phyloP scores from a whole-genome alignment of 1,140 invertebrate genomes.

The Aphelenchoides fujianensis region DNA sequence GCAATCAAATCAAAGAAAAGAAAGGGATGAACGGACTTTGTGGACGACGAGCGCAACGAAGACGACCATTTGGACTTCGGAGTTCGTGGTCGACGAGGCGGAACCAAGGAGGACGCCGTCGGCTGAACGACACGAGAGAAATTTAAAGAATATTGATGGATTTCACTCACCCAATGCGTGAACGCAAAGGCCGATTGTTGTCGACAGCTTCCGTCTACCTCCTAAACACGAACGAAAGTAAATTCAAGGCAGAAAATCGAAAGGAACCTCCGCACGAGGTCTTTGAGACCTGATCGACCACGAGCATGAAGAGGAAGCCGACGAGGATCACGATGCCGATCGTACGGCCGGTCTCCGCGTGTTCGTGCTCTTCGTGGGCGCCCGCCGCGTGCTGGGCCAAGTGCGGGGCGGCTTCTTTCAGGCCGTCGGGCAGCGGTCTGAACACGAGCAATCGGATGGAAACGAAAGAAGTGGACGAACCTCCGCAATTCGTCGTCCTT shows the following conservation, averaged over 20 bases:
- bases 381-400: too few species aligned
- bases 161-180: slow-evolving; percentile 76
- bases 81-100: slow-evolving; percentile 85
- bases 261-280: slow-evolving; percentile 36
- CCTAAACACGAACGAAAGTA: slow-evolving; percentile 63
- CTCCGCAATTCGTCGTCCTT: slow-evolving; percentile 1
- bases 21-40: slow-evolving; percentile 73
- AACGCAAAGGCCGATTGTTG: slow-evolving; percentile 90
- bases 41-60: slow-evolving; percentile 93
- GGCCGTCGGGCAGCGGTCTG: slow-evolving; percentile 17
- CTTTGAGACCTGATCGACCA: slow-evolving; percentile 72
- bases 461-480: neutral
- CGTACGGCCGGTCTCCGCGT: slow-evolving; percentile 50
- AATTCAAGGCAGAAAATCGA: slow-evolving; percentile 60
- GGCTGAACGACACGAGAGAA: too few species aligned
- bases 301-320: slow-evolving; percentile 93
- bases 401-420: slow-evolving; percentile 22
- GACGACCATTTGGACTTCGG: slow-evolving; percentile 95
- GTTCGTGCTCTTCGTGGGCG: slow-evolving; percentile 49
- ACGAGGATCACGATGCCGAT: slow-evolving; percentile 76
- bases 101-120: slow-evolving; percentile 94
- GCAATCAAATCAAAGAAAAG: slow-evolving; percentile 12
- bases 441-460: slow-evolving; percentile 19
- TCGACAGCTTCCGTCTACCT: slow-evolving; percentile 75
- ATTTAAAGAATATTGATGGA: slow-evolving; percentile 26